phyloP scores from a whole-genome alignment of 2,888 invertebrate species.

The Phaedon cochleariae region DNA sequence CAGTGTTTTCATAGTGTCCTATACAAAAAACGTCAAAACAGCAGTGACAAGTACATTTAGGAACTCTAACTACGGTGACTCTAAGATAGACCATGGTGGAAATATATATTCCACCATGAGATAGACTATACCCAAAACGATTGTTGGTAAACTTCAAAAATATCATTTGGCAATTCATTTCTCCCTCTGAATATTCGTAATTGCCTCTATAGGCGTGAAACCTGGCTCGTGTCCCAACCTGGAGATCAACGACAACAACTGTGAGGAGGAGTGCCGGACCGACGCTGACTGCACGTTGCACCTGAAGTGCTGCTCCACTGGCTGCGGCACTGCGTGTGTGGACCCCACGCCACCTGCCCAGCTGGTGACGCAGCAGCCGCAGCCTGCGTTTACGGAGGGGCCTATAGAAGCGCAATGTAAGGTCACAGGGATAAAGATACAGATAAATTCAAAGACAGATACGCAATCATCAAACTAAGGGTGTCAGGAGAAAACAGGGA shows the following conservation, averaged over 20 bases:
- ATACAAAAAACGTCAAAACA: too few species aligned
- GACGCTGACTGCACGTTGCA: conserved; percentile 84
- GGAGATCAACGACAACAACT: conserved; percentile 62
- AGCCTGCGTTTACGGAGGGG: conserved; percentile 59
- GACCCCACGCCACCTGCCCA: conserved; percentile 61
- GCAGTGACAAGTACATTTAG: too few species aligned
- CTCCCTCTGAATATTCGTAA: conserved; percentile 1
- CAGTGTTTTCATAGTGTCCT: too few species aligned
- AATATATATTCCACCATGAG: too few species aligned
- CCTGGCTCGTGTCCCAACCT: conserved; percentile 73
- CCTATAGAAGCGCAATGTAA: conserved; percentile 54
- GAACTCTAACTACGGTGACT: too few species aligned
- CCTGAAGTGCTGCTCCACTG: conserved; percentile 83
- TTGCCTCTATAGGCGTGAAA: conserved; percentile 72
- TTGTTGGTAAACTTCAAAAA: too few species aligned
- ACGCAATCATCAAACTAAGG: too few species aligned
- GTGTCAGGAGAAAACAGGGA: too few species aligned
- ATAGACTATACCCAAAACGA: too few species aligned
- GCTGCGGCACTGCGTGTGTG: conserved; percentile 79
- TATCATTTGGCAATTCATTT: too few species aligned
- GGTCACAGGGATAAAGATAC: conserved; percentile 25
- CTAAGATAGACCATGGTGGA: too few species aligned
- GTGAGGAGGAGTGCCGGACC: conserved; percentile 76
- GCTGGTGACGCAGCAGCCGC: conserved; percentile 57
- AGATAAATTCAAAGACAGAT: too few species aligned